Evolutionary conservation across 2,888 invertebrate genomes (phyloP).

Genomic region (Hypomecis punctinalis): DNA sequence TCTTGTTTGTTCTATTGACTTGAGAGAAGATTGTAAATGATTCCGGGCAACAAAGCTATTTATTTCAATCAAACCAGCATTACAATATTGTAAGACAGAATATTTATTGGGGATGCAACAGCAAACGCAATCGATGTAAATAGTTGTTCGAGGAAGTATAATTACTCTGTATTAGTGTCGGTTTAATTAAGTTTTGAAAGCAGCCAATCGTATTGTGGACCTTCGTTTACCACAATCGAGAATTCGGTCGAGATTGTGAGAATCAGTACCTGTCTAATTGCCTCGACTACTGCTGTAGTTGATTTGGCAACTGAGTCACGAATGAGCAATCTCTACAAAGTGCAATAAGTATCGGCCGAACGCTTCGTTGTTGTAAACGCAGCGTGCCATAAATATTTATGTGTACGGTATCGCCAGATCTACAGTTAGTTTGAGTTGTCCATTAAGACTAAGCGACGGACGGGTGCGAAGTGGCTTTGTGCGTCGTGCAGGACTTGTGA

Average conservation of each 20-base stretch:
- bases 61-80: too few species aligned
- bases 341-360: slow-evolving; percentile 7
- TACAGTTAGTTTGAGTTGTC: slow-evolving; percentile 28
- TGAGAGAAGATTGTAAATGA: too few species aligned
- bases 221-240: slow-evolving; percentile 16
- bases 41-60: too few species aligned
- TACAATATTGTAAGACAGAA: neutral
- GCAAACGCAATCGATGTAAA: slow-evolving; percentile 48
- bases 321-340: neutral
- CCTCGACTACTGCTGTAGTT: too few species aligned
- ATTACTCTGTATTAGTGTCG: slow-evolving; percentile 45
- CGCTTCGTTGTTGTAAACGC: slow-evolving; percentile 14
- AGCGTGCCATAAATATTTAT: slow-evolving; percentile 6
- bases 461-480: slow-evolving; percentile 29
- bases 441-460: slow-evolving; percentile 31
- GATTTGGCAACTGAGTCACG: too few species aligned
- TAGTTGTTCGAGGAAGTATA: slow-evolving; percentile 43
- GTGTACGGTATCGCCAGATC: slow-evolving; percentile 21
- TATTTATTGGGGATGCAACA: slow-evolving; percentile 30
- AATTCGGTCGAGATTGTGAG: slow-evolving; percentile 1
- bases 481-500: slow-evolving; percentile 40
- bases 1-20: too few species aligned
- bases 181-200: slow-evolving; percentile 49
- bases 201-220: slow-evolving; percentile 37
- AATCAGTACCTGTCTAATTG: neutral